A percentile compares a stretch with the other conserved stretches of the same genome.
Conservation (phyloP, 2,888 invertebrate genomes). For the Campaea margaritaria region DNA sequence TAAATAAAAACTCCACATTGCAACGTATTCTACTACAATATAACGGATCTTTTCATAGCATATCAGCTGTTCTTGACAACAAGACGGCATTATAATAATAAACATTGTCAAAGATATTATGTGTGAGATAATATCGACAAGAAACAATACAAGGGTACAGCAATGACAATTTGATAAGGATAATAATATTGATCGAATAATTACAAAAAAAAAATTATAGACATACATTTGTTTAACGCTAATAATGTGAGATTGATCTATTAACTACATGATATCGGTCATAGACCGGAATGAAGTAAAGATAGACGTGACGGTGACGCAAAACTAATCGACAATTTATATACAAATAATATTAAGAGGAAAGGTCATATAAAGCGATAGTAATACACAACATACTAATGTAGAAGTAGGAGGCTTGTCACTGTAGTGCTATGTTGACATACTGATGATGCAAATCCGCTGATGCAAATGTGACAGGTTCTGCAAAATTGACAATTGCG, state of each 20-base stretch:
- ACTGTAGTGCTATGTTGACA: conserved; percentile 44
- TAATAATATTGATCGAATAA: too few relatives aligned
- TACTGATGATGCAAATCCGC: conserved; percentile 51
- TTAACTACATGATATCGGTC: conserved; percentile 25
- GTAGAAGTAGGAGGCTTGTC: conserved; percentile 36
- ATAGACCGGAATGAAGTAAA: conserved; percentile 11
- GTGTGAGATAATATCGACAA: conserved; percentile 4
- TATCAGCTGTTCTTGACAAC: conserved; percentile 7
- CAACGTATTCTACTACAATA: neutral
- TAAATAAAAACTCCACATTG: conserved; percentile 5
- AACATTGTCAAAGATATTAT: conserved; percentile 4
- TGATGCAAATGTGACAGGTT: conserved; percentile 48
- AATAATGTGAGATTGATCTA: conserved; percentile 3
- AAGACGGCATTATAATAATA: conserved; percentile 8
- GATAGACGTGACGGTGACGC: neutral
- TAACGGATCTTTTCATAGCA: neutral
- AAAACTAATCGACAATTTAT: neutral
- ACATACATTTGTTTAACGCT: conserved; percentile 3
- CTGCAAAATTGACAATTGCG: conserved; percentile 52
- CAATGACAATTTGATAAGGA: conserved; percentile 19
- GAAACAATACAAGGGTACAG: conserved; percentile 14
- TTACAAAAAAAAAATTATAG: too few relatives aligned
- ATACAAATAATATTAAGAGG: conserved; percentile 4
- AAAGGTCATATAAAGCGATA: conserved; percentile 13
- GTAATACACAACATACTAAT: neutral